phyloP scores from a whole-genome alignment of 2,797 vertebrate species.

The Peromyscus nudipes region DNA sequence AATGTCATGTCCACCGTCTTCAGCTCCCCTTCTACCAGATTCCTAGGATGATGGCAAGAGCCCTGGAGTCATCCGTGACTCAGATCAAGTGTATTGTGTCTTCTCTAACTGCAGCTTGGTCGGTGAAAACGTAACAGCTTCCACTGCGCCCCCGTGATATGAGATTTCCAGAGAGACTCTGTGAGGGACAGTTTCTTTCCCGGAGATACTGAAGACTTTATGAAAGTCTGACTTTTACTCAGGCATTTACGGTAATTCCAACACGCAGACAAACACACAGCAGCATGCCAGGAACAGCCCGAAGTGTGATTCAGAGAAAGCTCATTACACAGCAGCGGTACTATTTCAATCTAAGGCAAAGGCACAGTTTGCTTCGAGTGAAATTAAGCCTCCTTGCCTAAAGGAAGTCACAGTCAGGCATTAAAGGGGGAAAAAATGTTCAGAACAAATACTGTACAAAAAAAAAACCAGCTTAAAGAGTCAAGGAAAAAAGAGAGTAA shows the following conservation, averaged over 20 bases:
- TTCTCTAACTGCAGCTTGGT: background rate
- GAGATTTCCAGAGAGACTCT: background rate
- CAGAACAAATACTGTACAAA: background rate
- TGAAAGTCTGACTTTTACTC: background rate
- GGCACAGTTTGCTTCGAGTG: background rate
- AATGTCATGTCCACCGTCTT: background rate
- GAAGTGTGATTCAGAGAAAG: background rate
- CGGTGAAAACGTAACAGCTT: background rate
- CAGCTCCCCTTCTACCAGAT: background rate
- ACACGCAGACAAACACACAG: background rate
- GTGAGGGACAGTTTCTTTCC: background rate
- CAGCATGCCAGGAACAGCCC: background rate
- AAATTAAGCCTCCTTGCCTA: slow-evolving; percentile 43
- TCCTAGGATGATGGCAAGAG: background rate
- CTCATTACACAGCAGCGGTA: background rate
- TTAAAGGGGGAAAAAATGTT: background rate
- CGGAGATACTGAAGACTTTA: background rate
- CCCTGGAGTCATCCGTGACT: background rate
- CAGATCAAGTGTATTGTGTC: background rate
- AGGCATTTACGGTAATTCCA: background rate
- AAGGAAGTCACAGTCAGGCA: background rate
- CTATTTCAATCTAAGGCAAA: slow-evolving; percentile 11
- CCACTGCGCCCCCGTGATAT: background rate
- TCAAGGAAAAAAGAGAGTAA: background rate
- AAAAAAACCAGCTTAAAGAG: background rate